Evolutionary conservation across 2,113 vertebrate species (phyloP), one percentile per base, ranked within the genome.

Genomic region (Pteruthius melanotis): DNA sequence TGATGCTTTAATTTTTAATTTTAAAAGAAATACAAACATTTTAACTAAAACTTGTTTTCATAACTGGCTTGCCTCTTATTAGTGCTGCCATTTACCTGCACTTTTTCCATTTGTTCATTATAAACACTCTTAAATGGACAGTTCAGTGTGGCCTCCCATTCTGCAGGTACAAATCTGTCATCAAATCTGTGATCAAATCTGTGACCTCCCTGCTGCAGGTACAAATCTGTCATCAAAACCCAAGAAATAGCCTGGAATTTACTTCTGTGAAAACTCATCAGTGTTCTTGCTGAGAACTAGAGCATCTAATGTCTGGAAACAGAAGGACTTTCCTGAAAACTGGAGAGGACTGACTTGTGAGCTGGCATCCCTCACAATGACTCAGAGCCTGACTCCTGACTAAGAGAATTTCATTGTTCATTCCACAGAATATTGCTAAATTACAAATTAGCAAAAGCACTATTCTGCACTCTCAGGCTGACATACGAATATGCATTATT

Each of bases 351-450:
- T 84, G 83, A 35, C 80, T 82, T 87, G 44, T n/a, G 69, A 89
- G 69, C 53, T 76, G 79, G 49, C 28, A 15, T 84, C 60, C 72
- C 87, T 87, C 61, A 40, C 47, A 81, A 75, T 91, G 87, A 84
- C 93, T 94, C 93, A 95, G 83, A 94, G 40, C 44, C 49, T 84
- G 81, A 75, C 87, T 93, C 87, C 83, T 95, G 93, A 95, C 87
- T 91, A 87, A 94, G 89, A 94, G 53, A 87, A 89, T 87, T 79
- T 71, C 44, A 79, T 82, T 91, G 83, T 94, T 97, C 74, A 12
- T 68, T 82, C 77, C 40, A 39, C 57, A 93, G 77, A 94, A 82
- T 44, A 78, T 95, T 92, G 85, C 80, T 89, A 95, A 89, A 91
- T 89, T 87, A 64, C 74, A 84, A 91, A 95, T 94, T 82, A 94